These are phyloP conservation scores for western clawed frog (Xenopus tropicalis) DNA, from an alignment of 2,113 vertebrate genomes.

Conservation along the genomic window DNA sequence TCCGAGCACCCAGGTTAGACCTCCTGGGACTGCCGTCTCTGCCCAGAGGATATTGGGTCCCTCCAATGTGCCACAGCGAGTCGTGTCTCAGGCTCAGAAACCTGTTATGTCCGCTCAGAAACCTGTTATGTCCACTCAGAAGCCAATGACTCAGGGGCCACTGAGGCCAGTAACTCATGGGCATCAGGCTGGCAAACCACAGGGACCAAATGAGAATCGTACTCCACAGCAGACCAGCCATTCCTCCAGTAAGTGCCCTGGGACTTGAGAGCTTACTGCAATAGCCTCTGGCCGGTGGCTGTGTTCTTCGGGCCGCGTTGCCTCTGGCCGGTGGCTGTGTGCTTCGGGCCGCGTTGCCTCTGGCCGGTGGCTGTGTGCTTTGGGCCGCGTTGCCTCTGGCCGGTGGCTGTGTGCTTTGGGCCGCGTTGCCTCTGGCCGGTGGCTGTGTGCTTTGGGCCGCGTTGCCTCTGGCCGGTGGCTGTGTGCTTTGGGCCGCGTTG, in stretches of 20 bases:
- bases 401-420: no score
- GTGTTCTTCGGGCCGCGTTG: no score
- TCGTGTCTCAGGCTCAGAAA: conserved; percentile 57
- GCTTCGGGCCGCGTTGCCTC: no score
- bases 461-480: no score
- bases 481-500: no score
- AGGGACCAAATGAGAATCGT: conserved; percentile 31
- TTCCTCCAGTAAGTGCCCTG: conserved; percentile 53
- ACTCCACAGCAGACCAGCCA: conserved; percentile 50
- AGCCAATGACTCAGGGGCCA: conserved; percentile 34
- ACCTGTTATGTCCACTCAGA: conserved; percentile 40
- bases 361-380: no score
- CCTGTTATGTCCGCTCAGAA: conserved; percentile 38
- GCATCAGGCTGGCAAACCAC: conserved; percentile 24
- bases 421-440: no score
- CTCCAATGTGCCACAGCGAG: conserved; percentile 72
- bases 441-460: no score
- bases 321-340: no score
- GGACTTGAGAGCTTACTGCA: no score
- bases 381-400: no score
- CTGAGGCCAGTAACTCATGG: neutral
- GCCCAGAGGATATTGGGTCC: conserved; percentile 68
- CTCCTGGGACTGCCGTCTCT: conserved; percentile 45
- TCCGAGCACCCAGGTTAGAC: conserved; percentile 46
- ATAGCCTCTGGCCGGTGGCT: no score